phyloP scores from a whole-genome alignment of 2,888 invertebrate species.

The Zaprionus bogoriensis region DNA sequence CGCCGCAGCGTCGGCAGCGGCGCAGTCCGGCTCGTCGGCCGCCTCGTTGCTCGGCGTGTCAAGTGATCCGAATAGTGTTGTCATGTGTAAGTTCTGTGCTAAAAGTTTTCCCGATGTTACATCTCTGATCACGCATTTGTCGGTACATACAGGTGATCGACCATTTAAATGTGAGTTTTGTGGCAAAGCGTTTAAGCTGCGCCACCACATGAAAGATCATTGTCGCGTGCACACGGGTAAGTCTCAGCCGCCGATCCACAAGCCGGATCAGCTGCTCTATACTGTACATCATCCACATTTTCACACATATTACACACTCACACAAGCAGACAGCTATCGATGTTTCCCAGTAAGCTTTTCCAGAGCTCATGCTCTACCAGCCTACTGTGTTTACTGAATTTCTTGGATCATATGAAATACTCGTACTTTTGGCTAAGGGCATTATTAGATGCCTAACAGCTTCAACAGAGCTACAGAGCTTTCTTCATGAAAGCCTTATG shows the following conservation, averaged over 20 bases:
- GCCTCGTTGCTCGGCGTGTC: slow-evolving; percentile 78
- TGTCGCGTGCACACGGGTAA: slow-evolving; percentile 94
- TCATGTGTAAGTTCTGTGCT: slow-evolving; percentile 95
- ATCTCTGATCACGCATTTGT: slow-evolving; percentile 92
- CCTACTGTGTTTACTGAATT: too few relatives aligned
- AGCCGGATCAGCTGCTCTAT: slow-evolving; percentile 9
- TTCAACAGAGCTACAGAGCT: too few relatives aligned
- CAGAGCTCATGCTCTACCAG: too few relatives aligned
- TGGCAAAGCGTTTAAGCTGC: slow-evolving; percentile 95
- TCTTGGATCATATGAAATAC: too few relatives aligned
- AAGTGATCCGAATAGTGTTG: slow-evolving; percentile 89
- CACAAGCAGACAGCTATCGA: neutral
- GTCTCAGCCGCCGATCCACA: slow-evolving; percentile 62
- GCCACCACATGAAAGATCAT: slow-evolving; percentile 97
- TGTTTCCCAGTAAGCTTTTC: neutral
- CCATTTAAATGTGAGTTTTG: slow-evolving; percentile 97
- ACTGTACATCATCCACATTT: neutral
- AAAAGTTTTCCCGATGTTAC: slow-evolving; percentile 96
- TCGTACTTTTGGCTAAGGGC: too few relatives aligned
- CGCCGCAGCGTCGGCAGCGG: slow-evolving; percentile 75
- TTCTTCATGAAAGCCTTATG: too few relatives aligned
- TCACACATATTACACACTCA: neutral
- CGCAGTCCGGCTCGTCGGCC: slow-evolving; percentile 78
- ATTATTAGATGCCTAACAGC: too few relatives aligned
- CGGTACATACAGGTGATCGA: slow-evolving; percentile 94